Percentiles rank a stretch among this genome's conserved stretches.
Conservation (phyloP, 2,113 vertebrate species). For the Megaleporinus macrocephalus region DNA sequence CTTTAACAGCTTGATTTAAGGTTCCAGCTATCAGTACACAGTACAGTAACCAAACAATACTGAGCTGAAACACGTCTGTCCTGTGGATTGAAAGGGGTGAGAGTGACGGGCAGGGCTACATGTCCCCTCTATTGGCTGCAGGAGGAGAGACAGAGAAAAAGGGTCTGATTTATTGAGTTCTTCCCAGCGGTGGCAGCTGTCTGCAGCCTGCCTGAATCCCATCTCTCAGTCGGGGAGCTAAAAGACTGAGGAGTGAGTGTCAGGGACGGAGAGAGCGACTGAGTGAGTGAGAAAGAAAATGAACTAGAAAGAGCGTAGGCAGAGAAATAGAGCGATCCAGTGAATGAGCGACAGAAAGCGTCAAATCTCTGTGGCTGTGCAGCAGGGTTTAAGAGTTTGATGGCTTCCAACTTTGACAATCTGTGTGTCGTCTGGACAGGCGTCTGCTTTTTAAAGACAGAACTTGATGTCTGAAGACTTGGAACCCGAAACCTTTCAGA, state of each 20-base stretch:
- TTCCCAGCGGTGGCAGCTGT: conserved; percentile 30
- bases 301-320: background rate
- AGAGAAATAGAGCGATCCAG: background rate
- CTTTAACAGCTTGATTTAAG: too few species aligned
- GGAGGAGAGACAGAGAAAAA: background rate
- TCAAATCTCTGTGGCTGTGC: background rate
- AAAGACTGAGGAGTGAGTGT: conserved; percentile 1
- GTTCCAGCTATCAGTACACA: background rate
- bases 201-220: conserved; percentile 33
- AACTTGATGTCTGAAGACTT: background rate
- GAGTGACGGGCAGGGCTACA: background rate
- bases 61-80: background rate
- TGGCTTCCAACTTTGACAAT: background rate
- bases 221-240: conserved; percentile 23
- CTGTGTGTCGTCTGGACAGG: background rate
- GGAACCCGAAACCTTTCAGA: background rate
- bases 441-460: conserved; percentile 1
- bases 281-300: background rate
- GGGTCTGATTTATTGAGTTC: conserved; percentile 36
- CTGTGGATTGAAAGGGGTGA: background rate
- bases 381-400: background rate
- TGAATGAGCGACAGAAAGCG: background rate
- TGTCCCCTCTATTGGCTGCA: conserved; percentile 15
- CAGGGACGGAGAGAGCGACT: background rate
- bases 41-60: too few species aligned